Evolutionary conservation across 1,140 invertebrate genomes (phyloP), one percentile per base, ranked within the genome.

Genomic region (Bombus impatiens): DNA sequence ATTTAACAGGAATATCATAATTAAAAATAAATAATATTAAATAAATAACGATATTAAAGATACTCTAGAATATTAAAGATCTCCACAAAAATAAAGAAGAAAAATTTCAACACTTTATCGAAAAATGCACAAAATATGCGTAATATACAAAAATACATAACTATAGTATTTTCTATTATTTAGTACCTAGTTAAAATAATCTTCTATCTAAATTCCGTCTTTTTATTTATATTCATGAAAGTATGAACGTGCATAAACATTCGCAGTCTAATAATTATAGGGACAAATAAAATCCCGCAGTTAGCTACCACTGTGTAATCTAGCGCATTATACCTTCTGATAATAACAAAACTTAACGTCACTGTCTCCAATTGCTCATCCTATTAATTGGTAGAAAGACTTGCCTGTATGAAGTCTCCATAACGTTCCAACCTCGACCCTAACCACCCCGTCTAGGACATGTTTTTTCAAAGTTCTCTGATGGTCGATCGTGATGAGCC

Each of bases 321-420:
- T 35, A 75, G 28, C 67, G 35, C 22, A 44, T 76, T n/a, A 28
- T 10, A n/a, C 13, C 22, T 10, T 22, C 32, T 12, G 57, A 82
- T 57, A 76, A 82, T 67, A 65, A 76, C 32, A 57, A 82, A 82
- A 82, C 42, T 82, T 42, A 76, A 13, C 59, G 47, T 75, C 80
- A 75, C 65, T 57, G 10, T 22, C 42, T 22, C 40, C 76, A 76
- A 67, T 76, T 40, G 22, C 32, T n/a, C 57, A n/a, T 76, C 72
- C 9, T 37, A 37, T 35, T 76, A 76, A 82, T 82, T 72, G 37
- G 10, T 28, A 59, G 10, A n/a, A n/a, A 62, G 1, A 28, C 10
- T n/a, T 13, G 28, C 28, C 8, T 40, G 13, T 32, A 53, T 22
- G 18, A 53, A 53, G 47, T 22, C 47, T 8, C 1, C 18, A 53